phyloP scores from a whole-genome alignment of 2,113 vertebrate genomes.

The Anas platyrhynchos region DNA sequence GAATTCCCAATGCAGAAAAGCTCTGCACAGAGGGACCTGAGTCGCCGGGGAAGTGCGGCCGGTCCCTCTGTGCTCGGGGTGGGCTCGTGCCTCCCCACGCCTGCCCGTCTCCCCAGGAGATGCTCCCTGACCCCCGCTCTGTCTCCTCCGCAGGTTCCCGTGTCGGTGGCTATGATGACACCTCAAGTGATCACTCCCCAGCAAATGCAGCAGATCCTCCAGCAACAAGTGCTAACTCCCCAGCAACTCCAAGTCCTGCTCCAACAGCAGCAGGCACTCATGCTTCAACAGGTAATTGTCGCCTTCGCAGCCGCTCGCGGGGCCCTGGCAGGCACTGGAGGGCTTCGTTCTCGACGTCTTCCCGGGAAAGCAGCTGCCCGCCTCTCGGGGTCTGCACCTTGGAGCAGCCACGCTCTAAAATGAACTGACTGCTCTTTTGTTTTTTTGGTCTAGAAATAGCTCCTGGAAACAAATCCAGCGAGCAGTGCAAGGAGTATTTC shows the following conservation, averaged over 20 bases:
- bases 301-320: background rate
- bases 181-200: slow-evolving; percentile 99
- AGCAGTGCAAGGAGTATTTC: slow-evolving; percentile 37
- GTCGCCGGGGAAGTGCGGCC: rapidly evolving
- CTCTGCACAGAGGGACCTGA: background rate
- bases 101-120: no score
- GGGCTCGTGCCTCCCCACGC: background rate
- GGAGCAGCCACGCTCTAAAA: background rate
- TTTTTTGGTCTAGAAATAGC: slow-evolving; percentile 53
- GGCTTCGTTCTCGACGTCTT: rapidly evolving
- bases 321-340: rapidly evolving
- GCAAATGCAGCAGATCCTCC: slow-evolving; percentile 99
- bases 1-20: background rate
- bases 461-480: slow-evolving; percentile 41
- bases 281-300: slow-evolving; percentile 96
- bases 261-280: slow-evolving; percentile 99
- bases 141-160: slow-evolving; percentile 86
- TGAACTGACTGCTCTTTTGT: background rate
- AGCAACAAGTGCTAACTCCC: slow-evolving; percentile 99
- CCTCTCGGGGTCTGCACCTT: background rate
- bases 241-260: slow-evolving; percentile 99
- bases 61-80: background rate
- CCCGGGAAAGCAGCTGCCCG: background rate
- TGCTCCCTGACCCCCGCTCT: slow-evolving; percentile 2
- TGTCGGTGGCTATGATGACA: slow-evolving; percentile 99